A percentile compares a stretch with the other conserved stretches of the same genome.
phyloP scores from a whole-genome alignment of 2,113 vertebrate genomes.

The Pristiophorus japonicus region DNA sequence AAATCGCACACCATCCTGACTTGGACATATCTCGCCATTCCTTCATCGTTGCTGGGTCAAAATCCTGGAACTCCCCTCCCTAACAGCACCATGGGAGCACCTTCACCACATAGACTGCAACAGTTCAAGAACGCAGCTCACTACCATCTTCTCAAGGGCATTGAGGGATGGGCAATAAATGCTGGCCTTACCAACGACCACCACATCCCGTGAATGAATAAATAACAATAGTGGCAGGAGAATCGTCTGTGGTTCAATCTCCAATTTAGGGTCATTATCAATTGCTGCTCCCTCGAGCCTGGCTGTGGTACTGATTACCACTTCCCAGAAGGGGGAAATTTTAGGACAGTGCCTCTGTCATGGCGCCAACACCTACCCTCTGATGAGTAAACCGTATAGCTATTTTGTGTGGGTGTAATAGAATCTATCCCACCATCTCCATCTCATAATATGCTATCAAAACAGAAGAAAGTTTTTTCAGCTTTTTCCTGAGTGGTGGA shows the following conservation, averaged over 20 bases:
- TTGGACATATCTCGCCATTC: no score
- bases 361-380: background rate
- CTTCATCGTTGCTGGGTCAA: no score
- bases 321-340: background rate
- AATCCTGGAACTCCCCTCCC: no score
- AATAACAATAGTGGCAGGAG: background rate
- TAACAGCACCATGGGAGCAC: no score
- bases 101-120: no score
- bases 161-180: no score
- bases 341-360: background rate
- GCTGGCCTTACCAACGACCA: no score
- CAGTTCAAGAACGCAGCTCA: no score
- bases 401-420: background rate
- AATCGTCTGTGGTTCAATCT: background rate
- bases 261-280: background rate
- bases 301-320: background rate
- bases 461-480: background rate
- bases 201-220: background rate
- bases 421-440: background rate
- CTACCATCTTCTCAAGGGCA: no score
- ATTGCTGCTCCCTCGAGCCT: background rate
- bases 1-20: no score
- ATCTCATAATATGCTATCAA: background rate
- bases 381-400: background rate
- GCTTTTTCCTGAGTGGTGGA: background rate